These are phyloP conservation scores for Lasioglossum vierecki DNA, from an alignment of 2,888 invertebrate genomes.

Conservation along the genomic window DNA sequence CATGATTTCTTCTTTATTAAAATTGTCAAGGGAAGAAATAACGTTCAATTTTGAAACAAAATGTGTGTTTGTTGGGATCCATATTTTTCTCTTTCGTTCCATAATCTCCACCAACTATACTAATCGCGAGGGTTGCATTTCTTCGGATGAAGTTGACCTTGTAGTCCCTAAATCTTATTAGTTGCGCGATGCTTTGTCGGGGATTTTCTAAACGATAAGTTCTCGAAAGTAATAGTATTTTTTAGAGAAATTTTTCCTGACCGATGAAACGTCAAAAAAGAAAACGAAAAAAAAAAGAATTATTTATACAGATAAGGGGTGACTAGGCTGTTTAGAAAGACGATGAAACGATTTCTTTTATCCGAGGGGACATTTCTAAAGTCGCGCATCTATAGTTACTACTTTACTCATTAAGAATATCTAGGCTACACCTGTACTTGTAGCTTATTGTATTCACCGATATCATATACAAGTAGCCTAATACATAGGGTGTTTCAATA, in stretches of 20 bases:
- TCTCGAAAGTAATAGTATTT: constrained; percentile 76
- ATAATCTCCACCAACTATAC: constrained; percentile 14
- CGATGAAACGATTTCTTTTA: constrained; percentile 38
- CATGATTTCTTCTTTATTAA: too few species aligned
- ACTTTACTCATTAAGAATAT: constrained; percentile 43
- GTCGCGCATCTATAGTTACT: constrained; percentile 63
- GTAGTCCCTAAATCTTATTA: constrained; percentile 58
- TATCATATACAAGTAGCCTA: constrained; percentile 61
- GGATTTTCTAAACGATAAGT: constrained; percentile 61
- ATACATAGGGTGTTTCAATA: constrained; percentile 11
- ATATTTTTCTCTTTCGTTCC: background rate
- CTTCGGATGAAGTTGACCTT: constrained; percentile 41
- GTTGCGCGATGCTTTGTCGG: constrained; percentile 63
- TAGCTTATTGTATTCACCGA: constrained; percentile 69
- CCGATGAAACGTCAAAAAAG: constrained; percentile 64
- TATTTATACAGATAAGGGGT: constrained; percentile 66
- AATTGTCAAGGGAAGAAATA: too few species aligned
- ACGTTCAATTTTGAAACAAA: background rate
- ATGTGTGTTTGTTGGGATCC: background rate
- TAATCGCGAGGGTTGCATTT: constrained; percentile 1
- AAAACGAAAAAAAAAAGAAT: constrained; percentile 50
- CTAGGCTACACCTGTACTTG: constrained; percentile 71
- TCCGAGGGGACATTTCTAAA: constrained; percentile 30
- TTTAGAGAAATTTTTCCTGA: constrained; percentile 74
- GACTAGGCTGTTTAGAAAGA: constrained; percentile 13